These are phyloP conservation scores for Daktulosphaira vitifoliae DNA, from an alignment of 1,140 invertebrate species.

Conservation along the genomic window DNA sequence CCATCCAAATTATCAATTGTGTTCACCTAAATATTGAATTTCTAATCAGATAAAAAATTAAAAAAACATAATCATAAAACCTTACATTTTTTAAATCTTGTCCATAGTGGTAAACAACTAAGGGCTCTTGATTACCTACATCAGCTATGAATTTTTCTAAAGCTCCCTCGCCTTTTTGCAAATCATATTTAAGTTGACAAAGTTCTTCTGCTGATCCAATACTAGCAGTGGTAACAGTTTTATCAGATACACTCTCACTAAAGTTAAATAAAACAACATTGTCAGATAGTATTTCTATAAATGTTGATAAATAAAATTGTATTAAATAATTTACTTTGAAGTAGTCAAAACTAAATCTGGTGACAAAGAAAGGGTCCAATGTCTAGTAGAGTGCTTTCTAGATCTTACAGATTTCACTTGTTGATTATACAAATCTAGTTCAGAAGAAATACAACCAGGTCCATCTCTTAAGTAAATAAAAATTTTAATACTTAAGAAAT, in stretches of 20 bases:
- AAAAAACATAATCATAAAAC: no score
- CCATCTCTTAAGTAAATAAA: constrained; percentile 14
- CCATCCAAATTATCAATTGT: no score
- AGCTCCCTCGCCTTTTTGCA: not conserved
- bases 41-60: no score
- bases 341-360: not conserved
- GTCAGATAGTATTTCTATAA: not conserved
- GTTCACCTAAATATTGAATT: no score
- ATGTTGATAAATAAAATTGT: not conserved
- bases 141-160: not conserved
- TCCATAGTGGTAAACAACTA: not conserved
- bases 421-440: not conserved
- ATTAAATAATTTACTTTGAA: constrained; percentile 2
- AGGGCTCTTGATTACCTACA: not conserved
- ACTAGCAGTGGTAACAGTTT: not conserved
- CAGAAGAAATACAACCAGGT: not conserved
- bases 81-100: not conserved
- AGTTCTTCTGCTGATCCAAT: not conserved
- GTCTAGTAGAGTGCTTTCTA: not conserved
- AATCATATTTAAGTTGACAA: not conserved
- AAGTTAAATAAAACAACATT: not conserved
- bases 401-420: not conserved
- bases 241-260: not conserved
- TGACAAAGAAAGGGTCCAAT: constrained; percentile 6
- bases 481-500: not conserved